Evolutionary conservation across 2,888 invertebrate species (phyloP), one percentile per base, ranked within the genome.

Genomic region (Trachelus iudaicus): DNA sequence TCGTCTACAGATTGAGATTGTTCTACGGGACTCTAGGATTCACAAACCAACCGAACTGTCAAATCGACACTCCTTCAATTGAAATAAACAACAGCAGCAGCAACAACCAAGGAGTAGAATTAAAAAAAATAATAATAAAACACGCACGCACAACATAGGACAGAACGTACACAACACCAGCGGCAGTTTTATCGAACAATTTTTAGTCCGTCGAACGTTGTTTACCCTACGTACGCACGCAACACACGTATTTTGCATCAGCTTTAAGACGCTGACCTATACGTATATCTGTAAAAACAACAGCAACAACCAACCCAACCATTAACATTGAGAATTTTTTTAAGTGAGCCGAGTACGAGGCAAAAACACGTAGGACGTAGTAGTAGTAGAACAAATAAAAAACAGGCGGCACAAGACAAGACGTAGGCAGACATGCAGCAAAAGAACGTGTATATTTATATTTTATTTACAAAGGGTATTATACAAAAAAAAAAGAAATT

Each of bases 221-320:
- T 56, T 56, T 23, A 56, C 56, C 56, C 56, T 56, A 56, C 56
- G 56, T 56, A 34, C 71, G 71, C 1, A 34, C 31, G 71, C 71
- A 34, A 71, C 71, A 71, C 71, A 71, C 33, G 71, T 71, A 71
- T 71, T 71, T 77, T 40, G 37, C 37, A 75, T 69, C 71, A 34
- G 71, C 56, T 71, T 71, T 71, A 68, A 76, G 33, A 37, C 79
- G 77, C 80, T 79, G 79, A 81, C 86, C 85, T 91, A 91, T 90
- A 91, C 91, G 91, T 91, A 91, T 87, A 91, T 91, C 91, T 91
- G 91, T 88, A 91, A 91, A 91, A 87, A 90, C 86, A 90, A 88
- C 87, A 71, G 31, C 71, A 71, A 71, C 56, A 90, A 91, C 88
- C 90, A 89, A 89, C 90, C 91, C 90, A 90, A 88, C 85, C 86